These are phyloP conservation scores for Monochamus alternatus DNA, from an alignment of 2,888 invertebrate genomes.

Conservation along the genomic window DNA sequence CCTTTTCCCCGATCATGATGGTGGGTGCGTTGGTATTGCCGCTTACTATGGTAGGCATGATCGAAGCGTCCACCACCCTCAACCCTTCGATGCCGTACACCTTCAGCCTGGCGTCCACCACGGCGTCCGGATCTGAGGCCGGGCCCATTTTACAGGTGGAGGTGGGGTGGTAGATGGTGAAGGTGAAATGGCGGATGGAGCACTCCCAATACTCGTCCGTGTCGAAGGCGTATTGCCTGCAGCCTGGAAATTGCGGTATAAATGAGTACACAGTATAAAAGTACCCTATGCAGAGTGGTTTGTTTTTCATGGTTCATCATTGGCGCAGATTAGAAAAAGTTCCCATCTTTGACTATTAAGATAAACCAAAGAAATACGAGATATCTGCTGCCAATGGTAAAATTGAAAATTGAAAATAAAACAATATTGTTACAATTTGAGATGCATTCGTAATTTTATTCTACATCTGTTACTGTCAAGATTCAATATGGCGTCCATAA, in stretches of 20 bases:
- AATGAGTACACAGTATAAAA: no score
- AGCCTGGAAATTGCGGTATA: conserved; percentile 78
- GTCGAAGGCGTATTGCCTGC: conserved; percentile 80
- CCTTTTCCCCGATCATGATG: conserved; percentile 94
- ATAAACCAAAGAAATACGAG: no score
- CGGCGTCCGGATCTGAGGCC: conserved; percentile 81
- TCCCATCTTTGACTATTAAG: no score
- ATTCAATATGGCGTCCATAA: no score
- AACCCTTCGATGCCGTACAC: conserved; percentile 86
- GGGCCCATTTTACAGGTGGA: conserved; percentile 93
- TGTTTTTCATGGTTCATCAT: no score
- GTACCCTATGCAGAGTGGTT: no score
- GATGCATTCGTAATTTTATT: no score
- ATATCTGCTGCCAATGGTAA: no score
- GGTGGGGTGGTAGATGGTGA: conserved; percentile 88
- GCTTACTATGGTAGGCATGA: conserved; percentile 91
- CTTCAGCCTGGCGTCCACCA: conserved; percentile 84
- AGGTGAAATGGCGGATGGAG: conserved; percentile 84
- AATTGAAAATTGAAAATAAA: no score
- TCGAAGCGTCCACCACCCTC: conserved; percentile 87
- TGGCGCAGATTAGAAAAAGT: no score
- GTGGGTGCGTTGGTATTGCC: conserved; percentile 93
- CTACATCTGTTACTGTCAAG: no score
- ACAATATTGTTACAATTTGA: no score
- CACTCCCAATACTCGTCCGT: conserved; percentile 93